Evolutionary conservation across 2,888 invertebrate genomes (phyloP).

Genomic region (Macrosiphum euphorbiae): DNA sequence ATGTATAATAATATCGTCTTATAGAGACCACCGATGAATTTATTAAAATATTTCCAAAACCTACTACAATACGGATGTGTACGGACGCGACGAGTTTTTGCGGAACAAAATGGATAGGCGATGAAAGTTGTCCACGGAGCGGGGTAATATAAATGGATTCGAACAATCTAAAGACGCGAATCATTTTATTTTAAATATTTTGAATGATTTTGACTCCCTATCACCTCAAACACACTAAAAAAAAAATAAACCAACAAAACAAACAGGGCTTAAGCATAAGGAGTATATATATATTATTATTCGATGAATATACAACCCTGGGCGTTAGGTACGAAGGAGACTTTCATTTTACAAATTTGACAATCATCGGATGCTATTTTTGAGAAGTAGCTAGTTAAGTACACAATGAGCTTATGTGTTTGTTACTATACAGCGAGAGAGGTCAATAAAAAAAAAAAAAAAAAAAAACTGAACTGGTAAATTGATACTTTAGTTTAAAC

Average conservation of each 20-base stretch:
- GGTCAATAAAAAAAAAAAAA: too few relatives aligned
- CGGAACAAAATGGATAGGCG: neutral
- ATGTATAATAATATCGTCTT: neutral
- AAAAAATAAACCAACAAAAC: neutral
- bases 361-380: too few relatives aligned
- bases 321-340: neutral
- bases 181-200: neutral
- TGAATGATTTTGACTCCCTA: neutral
- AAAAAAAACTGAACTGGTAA: too few relatives aligned
- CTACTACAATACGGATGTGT: neutral
- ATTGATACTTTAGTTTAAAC: too few relatives aligned
- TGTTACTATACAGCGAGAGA: too few relatives aligned
- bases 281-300: neutral
- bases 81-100: neutral
- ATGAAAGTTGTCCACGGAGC: neutral
- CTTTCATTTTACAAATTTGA: too few relatives aligned
- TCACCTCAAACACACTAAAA: neutral
- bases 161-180: neutral
- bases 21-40: neutral
- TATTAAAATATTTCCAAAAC: neutral
- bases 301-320: neutral
- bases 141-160: neutral
- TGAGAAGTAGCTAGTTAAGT: too few relatives aligned
- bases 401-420: too few relatives aligned
- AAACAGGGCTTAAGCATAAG: neutral